Conservation (phyloP, 2,888 invertebrate species). For the Ormyrus thymus region DNA sequence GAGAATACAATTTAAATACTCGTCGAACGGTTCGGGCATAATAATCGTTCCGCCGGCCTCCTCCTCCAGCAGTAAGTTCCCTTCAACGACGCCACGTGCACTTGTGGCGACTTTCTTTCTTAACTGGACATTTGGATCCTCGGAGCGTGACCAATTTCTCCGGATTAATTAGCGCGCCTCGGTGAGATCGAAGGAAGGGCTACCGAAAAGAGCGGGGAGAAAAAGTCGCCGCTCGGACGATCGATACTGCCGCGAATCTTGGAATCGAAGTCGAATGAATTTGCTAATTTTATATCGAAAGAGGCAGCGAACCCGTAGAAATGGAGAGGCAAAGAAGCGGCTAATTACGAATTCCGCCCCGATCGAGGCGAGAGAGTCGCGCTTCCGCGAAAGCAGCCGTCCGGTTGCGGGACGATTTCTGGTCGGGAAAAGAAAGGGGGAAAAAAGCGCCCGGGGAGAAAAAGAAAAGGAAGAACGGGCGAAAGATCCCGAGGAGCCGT, state of each 20-base stretch:
- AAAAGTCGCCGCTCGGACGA: constrained; percentile 60
- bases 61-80: constrained; percentile 21
- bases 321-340: constrained; percentile 55
- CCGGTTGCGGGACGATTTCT: constrained; percentile 42
- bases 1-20: constrained; percentile 15
- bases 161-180: constrained; percentile 51
- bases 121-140: neutral
- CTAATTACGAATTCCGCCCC: constrained; percentile 59
- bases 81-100: constrained; percentile 8
- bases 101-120: constrained; percentile 20
- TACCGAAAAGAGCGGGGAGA: constrained; percentile 56
- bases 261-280: constrained; percentile 67
- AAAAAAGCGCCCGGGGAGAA: constrained; percentile 13
- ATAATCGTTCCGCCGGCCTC: neutral
- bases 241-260: constrained; percentile 69
- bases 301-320: constrained; percentile 38
- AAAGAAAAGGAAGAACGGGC: constrained; percentile 12
- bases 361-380: constrained; percentile 24
- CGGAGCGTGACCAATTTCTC: constrained; percentile 49
- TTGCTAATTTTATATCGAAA: constrained; percentile 70
- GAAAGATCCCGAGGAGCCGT: neutral
- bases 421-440: constrained; percentile 43
- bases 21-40: neutral
- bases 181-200: constrained; percentile 1
- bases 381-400: constrained; percentile 56